Conservation (phyloP, 2,888 invertebrate genomes). For the Oscheius myriophilus region DNA sequence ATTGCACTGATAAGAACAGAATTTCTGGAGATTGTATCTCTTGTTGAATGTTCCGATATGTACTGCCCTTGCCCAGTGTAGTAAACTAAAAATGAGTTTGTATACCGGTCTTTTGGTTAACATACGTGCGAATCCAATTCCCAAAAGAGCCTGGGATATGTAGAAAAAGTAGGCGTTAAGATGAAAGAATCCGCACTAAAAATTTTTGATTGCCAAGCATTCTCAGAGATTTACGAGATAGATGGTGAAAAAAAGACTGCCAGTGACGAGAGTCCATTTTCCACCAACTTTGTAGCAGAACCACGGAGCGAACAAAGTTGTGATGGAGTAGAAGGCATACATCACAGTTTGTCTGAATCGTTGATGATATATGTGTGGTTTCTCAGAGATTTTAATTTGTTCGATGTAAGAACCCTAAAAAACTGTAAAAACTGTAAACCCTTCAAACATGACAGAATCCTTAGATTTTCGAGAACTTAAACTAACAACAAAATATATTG, state of each 20-base stretch:
- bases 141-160: slow-evolving; percentile 22
- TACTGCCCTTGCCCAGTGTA: slow-evolving; percentile 32
- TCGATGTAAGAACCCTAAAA: no score
- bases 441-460: no score
- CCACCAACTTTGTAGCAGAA: slow-evolving; percentile 28
- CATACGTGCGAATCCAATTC: slow-evolving; percentile 31
- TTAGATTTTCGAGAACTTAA: no score
- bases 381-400: no score
- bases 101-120: neutral
- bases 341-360: slow-evolving; percentile 24
- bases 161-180: slow-evolving; percentile 20
- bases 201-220: neutral
- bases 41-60: slow-evolving; percentile 29
- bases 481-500: no score
- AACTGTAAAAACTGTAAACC: no score
- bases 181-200: slow-evolving; percentile 4
- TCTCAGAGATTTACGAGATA: slow-evolving; percentile 3
- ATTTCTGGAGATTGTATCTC: slow-evolving; percentile 30
- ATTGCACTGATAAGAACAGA: slow-evolving; percentile 30
- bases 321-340: slow-evolving; percentile 22
- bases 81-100: slow-evolving; percentile 14
- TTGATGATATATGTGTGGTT: no score
- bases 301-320: slow-evolving; percentile 23
- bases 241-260: slow-evolving; percentile 16
- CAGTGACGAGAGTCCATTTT: slow-evolving; percentile 26